Percentiles rank a stretch among this genome's conserved stretches.
Evolutionary conservation across 2,888 invertebrate species (phyloP).

Genomic region (Phaedon cochleariae): DNA sequence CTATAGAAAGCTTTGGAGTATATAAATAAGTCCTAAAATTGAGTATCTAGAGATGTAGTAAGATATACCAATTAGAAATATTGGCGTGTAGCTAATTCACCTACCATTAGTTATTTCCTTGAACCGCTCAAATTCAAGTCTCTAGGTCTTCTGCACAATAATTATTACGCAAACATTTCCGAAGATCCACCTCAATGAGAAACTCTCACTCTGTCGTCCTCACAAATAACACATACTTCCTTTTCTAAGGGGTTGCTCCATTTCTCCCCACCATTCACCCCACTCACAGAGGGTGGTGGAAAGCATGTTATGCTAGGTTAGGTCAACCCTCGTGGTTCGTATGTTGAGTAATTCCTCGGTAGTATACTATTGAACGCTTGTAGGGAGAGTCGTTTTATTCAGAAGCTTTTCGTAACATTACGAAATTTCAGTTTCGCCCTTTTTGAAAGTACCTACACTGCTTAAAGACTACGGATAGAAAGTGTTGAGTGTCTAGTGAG

Average conservation of each 20-base stretch:
- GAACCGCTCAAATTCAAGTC: too few species aligned
- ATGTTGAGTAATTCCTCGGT: constrained; percentile 54
- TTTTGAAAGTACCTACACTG: too few species aligned
- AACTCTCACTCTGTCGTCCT: constrained; percentile 16
- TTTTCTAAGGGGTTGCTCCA: constrained; percentile 50
- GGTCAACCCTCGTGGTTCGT: constrained; percentile 59
- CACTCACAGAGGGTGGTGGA: constrained; percentile 55
- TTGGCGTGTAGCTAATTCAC: too few species aligned
- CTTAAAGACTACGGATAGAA: too few species aligned
- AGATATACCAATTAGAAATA: too few species aligned
- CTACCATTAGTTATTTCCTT: too few species aligned
- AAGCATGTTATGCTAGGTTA: constrained; percentile 62
- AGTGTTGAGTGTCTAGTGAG: constrained; percentile 30
- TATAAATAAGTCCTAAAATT: too few species aligned
- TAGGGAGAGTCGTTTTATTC: constrained; percentile 46
- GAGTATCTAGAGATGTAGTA: too few species aligned
- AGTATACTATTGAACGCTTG: constrained; percentile 56
- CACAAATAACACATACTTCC: constrained; percentile 35
- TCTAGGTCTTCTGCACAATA: not conserved
- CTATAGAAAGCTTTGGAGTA: too few species aligned
- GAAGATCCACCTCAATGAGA: constrained; percentile 32
- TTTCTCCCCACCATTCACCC: constrained; percentile 55
- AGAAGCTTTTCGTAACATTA: constrained; percentile 7
- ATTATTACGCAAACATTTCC: constrained; percentile 28
- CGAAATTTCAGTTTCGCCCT: too few species aligned